These are phyloP conservation scores for Carassius gibelio DNA, from an alignment of 2,113 vertebrate genomes.

Conservation along the genomic window DNA sequence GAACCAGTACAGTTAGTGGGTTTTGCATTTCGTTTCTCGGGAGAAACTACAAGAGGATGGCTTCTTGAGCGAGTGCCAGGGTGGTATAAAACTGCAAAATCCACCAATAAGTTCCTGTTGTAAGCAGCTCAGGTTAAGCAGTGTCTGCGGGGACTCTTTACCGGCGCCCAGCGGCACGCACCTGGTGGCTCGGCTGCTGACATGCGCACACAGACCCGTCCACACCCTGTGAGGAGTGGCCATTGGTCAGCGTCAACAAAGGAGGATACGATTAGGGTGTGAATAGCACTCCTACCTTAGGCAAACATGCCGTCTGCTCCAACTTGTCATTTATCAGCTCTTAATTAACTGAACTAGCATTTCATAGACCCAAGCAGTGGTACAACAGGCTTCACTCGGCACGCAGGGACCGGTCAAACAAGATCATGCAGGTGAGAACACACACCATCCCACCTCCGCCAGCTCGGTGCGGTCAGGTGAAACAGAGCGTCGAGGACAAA, in stretches of 20 bases:
- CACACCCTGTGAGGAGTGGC: conserved; percentile 45
- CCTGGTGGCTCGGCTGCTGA: no score
- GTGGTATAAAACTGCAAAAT: conserved; percentile 63
- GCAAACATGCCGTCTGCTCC: conserved; percentile 68
- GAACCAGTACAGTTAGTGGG: not conserved
- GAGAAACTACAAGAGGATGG: conserved; percentile 2
- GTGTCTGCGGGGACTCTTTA: conserved; percentile 70
- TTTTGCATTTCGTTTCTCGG: not conserved
- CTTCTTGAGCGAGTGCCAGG: conserved; percentile 1
- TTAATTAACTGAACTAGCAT: conserved; percentile 69
- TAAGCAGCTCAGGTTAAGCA: conserved; percentile 77
- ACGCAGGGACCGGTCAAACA: conserved; percentile 14
- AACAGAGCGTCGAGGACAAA: conserved; percentile 12
- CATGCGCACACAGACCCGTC: not conserved
- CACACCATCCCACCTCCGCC: not conserved
- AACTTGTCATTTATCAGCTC: conserved; percentile 74
- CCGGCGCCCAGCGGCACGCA: conserved; percentile 63
- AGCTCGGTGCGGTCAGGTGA: not conserved
- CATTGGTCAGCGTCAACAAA: conserved; percentile 64
- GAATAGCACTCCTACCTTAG: conserved; percentile 73
- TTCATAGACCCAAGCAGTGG: conserved; percentile 49
- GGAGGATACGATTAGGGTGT: conserved; percentile 68
- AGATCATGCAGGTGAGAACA: conserved; percentile 42
- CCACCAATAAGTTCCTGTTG: conserved; percentile 68
- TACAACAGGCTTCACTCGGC: conserved; percentile 53